Evolutionary conservation across 64 coral and sea anemone species (phyloP).

Genomic region (Astreopora myriophthalma): DNA sequence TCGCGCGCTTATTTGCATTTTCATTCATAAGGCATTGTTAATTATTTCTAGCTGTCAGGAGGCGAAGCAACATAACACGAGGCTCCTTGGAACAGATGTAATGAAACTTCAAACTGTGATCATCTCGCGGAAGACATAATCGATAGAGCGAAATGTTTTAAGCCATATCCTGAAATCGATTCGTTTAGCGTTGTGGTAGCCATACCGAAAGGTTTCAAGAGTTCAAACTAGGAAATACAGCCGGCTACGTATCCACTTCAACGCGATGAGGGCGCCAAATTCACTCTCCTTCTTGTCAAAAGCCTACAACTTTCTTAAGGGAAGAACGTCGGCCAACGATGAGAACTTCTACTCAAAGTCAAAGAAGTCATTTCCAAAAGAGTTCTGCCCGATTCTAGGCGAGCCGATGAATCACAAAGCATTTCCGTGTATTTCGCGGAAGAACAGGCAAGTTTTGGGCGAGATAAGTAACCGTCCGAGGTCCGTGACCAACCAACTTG

Average conservation of each 20-base stretch:
- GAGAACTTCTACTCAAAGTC: slow-evolving; percentile 21
- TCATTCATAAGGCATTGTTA: slow-evolving; percentile 17
- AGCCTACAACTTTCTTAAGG: slow-evolving; percentile 38
- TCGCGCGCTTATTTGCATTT: slow-evolving; percentile 52
- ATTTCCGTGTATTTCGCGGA: background rate
- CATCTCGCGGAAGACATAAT: background rate
- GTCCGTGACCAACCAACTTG: background rate
- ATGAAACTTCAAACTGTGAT: background rate
- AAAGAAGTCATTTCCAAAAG: background rate
- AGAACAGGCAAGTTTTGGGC: background rate
- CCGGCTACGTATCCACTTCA: background rate
- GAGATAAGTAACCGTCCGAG: background rate
- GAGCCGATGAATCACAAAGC: slow-evolving; percentile 1
- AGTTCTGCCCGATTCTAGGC: background rate
- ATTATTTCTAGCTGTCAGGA: slow-evolving; percentile 46
- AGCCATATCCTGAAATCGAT: background rate
- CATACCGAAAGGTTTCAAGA: background rate
- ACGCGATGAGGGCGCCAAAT: slow-evolving; percentile 21
- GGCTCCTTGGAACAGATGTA: slow-evolving; percentile 12
- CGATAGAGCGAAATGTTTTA: background rate
- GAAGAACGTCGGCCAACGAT: background rate
- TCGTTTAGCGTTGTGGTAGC: too few species aligned
- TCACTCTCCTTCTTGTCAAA: slow-evolving; percentile 28
- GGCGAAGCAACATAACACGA: slow-evolving; percentile 8
- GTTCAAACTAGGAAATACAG: background rate